A percentile compares a stretch with the other conserved stretches of the same genome.
These are phyloP conservation scores for Lagodon rhomboides DNA, from an alignment of 2,797 vertebrate species.

Conservation along the genomic window DNA sequence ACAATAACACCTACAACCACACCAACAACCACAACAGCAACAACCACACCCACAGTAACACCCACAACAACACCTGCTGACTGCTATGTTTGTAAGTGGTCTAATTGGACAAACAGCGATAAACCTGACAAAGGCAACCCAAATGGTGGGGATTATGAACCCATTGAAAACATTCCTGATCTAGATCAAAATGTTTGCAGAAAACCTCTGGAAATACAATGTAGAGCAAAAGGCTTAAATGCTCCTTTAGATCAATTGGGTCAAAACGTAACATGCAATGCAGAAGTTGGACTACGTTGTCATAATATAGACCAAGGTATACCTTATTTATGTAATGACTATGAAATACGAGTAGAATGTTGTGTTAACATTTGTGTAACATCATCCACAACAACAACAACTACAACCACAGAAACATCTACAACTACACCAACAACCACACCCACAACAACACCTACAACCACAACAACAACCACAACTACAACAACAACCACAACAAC, in stretches of 20 bases:
- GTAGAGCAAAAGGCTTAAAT: conserved; percentile 77
- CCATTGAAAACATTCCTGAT: conserved; percentile 75
- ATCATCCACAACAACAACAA: conserved; percentile 52
- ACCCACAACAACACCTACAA: no score
- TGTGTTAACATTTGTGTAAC: background rate
- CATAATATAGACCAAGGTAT: conserved; percentile 64
- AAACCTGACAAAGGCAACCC: conserved; percentile 32
- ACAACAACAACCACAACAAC: no score
- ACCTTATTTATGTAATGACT: conserved; percentile 19
- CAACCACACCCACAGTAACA: no score
- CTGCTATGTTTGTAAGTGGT: conserved; percentile 80
- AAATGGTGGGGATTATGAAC: conserved; percentile 85
- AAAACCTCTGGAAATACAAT: conserved; percentile 79
- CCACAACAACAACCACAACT: no score
- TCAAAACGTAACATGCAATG: conserved; percentile 83
- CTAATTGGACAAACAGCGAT: conserved; percentile 82
- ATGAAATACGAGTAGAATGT: background rate
- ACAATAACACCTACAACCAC: no score
- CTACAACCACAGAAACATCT: background rate
- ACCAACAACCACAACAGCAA: no score
- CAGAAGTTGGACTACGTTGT: conserved; percentile 82
- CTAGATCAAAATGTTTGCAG: conserved; percentile 77
- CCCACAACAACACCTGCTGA: background rate
- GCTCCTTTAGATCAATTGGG: conserved; percentile 61
- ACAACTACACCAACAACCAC: no score